Percentiles rank a stretch among this genome's conserved stretches.
phyloP scores from a whole-genome alignment of 1,140 invertebrate species.

The Ceratosolen solmsi region DNA sequence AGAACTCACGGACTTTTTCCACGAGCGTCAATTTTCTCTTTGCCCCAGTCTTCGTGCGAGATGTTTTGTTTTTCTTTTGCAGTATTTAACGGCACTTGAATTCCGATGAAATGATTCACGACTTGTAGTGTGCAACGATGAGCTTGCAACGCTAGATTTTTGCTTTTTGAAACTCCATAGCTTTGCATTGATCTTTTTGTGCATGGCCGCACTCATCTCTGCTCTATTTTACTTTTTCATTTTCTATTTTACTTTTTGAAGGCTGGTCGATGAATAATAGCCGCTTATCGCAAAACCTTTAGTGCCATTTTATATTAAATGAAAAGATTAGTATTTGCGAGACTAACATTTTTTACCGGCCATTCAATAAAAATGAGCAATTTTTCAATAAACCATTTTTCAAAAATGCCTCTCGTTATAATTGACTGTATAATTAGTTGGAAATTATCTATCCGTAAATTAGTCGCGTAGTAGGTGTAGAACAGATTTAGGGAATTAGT shows the following conservation, averaged over 20 bases:
- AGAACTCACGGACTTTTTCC: neutral
- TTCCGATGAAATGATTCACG: constrained; percentile 33
- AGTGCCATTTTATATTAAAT: constrained; percentile 1
- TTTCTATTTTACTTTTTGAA: neutral
- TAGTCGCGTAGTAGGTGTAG: no score
- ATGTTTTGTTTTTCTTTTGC: constrained; percentile 24
- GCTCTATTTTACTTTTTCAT: constrained; percentile 12
- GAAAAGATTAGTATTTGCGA: neutral
- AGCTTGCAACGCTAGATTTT: neutral
- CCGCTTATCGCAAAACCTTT: neutral
- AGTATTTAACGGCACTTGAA: constrained; percentile 47
- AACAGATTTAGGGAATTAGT: no score
- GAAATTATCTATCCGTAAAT: no score
- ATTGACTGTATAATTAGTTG: no score
- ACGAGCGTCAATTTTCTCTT: neutral
- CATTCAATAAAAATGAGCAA: neutral
- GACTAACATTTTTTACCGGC: neutral
- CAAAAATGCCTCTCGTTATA: no score
- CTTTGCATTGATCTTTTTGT: constrained; percentile 33
- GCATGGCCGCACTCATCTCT: neutral
- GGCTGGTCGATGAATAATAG: constrained; percentile 32
- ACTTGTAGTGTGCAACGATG: neutral
- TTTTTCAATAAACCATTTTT: no score
- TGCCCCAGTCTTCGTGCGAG: neutral
- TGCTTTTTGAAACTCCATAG: constrained; percentile 28